A percentile compares a stretch with the other conserved stretches of the same genome.
These are phyloP conservation scores for Catharus bicknelli DNA, from an alignment of 2,113 vertebrate genomes.

Conservation along the genomic window DNA sequence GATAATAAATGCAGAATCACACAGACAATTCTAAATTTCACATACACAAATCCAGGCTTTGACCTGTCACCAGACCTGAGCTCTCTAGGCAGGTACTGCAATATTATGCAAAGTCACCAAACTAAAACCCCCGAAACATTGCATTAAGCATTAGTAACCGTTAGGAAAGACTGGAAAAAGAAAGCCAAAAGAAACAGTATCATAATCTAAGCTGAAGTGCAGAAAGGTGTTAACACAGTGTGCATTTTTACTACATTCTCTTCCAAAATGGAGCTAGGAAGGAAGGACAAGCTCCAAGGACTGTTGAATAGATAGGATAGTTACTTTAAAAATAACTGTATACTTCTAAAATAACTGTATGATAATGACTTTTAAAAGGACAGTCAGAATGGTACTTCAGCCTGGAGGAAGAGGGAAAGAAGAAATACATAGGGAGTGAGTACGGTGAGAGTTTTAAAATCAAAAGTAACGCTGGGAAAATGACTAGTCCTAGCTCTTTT, in stretches of 20 bases:
- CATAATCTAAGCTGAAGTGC: not conserved
- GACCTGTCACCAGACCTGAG: rapidly evolving
- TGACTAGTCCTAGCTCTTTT: not conserved
- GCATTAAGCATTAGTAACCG: not conserved
- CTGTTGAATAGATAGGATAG: not conserved
- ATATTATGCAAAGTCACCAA: not conserved
- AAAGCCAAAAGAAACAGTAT: not conserved
- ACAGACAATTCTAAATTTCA: not conserved
- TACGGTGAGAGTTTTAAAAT: not conserved
- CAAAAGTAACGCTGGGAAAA: not conserved
- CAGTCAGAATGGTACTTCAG: not conserved
- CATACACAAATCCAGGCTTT: not conserved
- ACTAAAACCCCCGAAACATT: not conserved
- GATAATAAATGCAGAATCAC: not conserved
- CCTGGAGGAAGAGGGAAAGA: not conserved
- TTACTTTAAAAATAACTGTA: not conserved
- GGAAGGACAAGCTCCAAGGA: not conserved
- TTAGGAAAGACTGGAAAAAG: not conserved
- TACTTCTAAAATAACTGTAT: not conserved
- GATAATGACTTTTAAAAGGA: not conserved
- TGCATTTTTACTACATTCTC: not conserved
- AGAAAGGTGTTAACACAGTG: not conserved
- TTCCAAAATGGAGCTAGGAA: not conserved
- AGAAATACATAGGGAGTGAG: not conserved
- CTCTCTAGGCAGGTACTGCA: not conserved